Evolutionary conservation across 2,113 vertebrate species (phyloP), one percentile per base, ranked within the genome.

Genomic region (Sapayoa aenigma): DNA sequence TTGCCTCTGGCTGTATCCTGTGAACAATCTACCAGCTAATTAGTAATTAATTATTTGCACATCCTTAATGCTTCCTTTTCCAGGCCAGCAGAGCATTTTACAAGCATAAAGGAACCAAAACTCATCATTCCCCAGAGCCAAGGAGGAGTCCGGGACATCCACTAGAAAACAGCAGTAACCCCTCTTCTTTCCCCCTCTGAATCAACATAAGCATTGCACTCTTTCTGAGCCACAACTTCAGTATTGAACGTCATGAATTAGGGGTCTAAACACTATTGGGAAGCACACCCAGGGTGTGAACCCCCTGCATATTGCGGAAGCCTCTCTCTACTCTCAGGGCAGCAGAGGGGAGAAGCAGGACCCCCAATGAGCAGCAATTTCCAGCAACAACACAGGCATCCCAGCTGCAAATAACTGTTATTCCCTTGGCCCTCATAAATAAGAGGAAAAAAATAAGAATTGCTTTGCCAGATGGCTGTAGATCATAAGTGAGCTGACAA

Each of bases 21-120:
- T 7, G 17, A 90, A 47, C 52, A 73, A n/a, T 31, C 67, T 49
- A 76, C 63, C 55, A 39, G 28, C 28, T 83, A 90, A 88, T 93
- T 87, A 87, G 53, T 53, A 85, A 96, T 78, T 96, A 94, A 84
- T 90, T 76, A 56, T 66, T 83, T 85, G 85, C 78, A 80, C 71
- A 76, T 73, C 71, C 68, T 67, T 62, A 85, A 83, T 46, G n/a
- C 63, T 83, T 82, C 67, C 49, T 82, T 63, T 88, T 92, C 75
- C 67, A 62, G 44, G 46, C 88, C 41, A 89, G 55, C 42, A 71
- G 87, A 89, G 87, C 87, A 16, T 85, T 91, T 96, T 35, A 93
- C 1, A 24, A 91, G 78, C 20, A 1, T n/a, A 52, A 87, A 80
- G 55, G 41, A 77, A 46, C 44, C 25, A 72, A 42, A 62, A 4